phyloP scores from a whole-genome alignment of 2,113 vertebrate genomes.

The Charina bottae region DNA sequence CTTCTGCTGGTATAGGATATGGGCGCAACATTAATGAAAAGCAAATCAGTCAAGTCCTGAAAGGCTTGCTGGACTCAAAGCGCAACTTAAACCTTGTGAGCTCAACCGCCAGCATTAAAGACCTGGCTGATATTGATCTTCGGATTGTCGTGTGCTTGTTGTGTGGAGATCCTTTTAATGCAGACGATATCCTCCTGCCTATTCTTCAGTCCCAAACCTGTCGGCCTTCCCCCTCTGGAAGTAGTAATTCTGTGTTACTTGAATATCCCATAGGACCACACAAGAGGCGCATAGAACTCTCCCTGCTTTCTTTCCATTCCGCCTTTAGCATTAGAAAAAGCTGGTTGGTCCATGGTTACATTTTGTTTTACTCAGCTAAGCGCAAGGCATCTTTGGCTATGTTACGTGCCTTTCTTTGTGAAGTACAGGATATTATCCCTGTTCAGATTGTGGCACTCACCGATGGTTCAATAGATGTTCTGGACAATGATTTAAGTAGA shows the following conservation, averaged over 20 bases:
- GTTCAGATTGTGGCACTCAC: conserved; percentile 89
- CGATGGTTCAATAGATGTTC: conserved; percentile 79
- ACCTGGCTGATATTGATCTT: conserved; percentile 85
- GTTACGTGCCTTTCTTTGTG: conserved; percentile 91
- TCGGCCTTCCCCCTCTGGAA: conserved; percentile 76
- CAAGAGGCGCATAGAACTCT: conserved; percentile 85
- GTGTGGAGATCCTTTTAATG: conserved; percentile 89
- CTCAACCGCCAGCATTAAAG: conserved; percentile 79
- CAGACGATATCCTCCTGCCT: conserved; percentile 88
- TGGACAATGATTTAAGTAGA: conserved; percentile 83
- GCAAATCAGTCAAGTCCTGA: conserved; percentile 89
- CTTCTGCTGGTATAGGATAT: conserved; percentile 86
- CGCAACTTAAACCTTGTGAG: conserved; percentile 76
- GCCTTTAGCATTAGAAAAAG: conserved; percentile 90
- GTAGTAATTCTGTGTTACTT: conserved; percentile 82
- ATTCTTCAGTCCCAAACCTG: conserved; percentile 86
- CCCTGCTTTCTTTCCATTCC: conserved; percentile 91
- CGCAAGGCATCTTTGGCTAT: conserved; percentile 92
- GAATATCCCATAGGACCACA: conserved; percentile 84
- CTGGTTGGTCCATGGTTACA: conserved; percentile 90
- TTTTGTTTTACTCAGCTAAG: conserved; percentile 90
- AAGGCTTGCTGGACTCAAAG: conserved; percentile 85
- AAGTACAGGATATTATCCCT: conserved; percentile 95
- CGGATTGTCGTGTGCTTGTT: conserved; percentile 92
- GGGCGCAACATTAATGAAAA: conserved; percentile 90